phyloP scores from a whole-genome alignment of 2,797 vertebrate genomes.

The Hapalemur alaotrensis region DNA sequence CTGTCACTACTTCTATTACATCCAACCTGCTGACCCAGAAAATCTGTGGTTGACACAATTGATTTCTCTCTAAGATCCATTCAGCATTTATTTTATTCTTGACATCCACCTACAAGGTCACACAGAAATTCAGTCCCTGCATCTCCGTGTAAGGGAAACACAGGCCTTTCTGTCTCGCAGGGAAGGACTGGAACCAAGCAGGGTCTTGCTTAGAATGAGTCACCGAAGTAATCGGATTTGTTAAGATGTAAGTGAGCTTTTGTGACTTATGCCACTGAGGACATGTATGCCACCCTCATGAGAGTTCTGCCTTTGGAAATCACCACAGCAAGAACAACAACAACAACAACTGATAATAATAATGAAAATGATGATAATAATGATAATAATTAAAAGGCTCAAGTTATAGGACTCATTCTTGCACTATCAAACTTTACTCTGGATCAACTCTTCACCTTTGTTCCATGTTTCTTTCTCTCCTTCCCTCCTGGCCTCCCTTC shows the following conservation, averaged over 20 bases:
- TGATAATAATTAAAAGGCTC: not conserved
- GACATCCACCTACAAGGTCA: conserved; percentile 58
- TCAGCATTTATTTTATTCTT: conserved; percentile 72
- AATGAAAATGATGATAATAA: not conserved
- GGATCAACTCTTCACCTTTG: not conserved
- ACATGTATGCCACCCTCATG: not conserved
- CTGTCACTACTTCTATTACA: conserved; percentile 68
- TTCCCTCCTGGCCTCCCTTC: not conserved
- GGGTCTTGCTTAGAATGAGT: not conserved
- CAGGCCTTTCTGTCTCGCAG: not conserved
- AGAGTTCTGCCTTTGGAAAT: not conserved
- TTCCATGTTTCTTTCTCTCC: not conserved
- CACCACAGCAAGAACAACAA: not conserved
- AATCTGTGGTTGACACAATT: conserved; percentile 76
- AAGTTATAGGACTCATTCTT: not conserved
- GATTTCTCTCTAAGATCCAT: conserved; percentile 69
- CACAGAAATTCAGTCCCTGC: conserved; percentile 22
- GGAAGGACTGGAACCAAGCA: not conserved
- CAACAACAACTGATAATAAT: not conserved
- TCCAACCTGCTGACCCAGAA: conserved; percentile 71
- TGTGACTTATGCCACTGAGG: not conserved
- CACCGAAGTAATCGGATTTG: not conserved
- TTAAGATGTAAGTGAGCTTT: not conserved
- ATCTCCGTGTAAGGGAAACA: conserved; percentile 37
- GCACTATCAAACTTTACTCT: not conserved